Conservation (phyloP, 53 echinoderm and acorn worm species). For the Astropecten irregularis region DNA sequence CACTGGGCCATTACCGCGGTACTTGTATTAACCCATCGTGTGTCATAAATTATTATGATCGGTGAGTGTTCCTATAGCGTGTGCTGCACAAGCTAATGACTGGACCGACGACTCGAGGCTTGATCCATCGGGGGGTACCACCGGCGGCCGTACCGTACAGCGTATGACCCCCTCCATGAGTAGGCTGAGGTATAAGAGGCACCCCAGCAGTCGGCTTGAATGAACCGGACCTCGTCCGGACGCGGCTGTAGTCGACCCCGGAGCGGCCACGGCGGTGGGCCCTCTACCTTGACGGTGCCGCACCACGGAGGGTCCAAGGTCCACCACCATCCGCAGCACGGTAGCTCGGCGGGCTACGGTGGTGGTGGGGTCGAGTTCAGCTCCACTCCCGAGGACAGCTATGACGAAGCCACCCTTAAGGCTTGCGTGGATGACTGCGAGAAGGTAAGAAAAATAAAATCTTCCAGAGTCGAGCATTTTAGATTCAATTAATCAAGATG, state of each 20-base stretch:
- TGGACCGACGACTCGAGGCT: too few species aligned
- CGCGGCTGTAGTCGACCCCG: slow-evolving; percentile 50
- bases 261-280: slow-evolving; percentile 5
- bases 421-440: slow-evolving; percentile 66
- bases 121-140: too few species aligned
- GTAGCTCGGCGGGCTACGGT: slow-evolving; percentile 8
- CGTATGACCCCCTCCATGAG: too few species aligned
- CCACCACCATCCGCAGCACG: slow-evolving; percentile 37
- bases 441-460: slow-evolving; percentile 55
- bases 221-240: slow-evolving; percentile 49
- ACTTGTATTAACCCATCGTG: too few species aligned
- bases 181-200: too few species aligned
- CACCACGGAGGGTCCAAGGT: slow-evolving; percentile 40
- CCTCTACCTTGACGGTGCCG: slow-evolving; percentile 28
- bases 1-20: too few species aligned
- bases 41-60: too few species aligned
- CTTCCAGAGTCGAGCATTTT: background rate
- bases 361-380: slow-evolving; percentile 22
- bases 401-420: slow-evolving; percentile 55
- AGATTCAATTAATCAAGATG: background rate
- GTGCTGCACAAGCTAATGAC: too few species aligned
- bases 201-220: slow-evolving; percentile 36
- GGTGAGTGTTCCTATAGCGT: too few species aligned
- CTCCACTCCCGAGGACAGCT: slow-evolving; percentile 44
- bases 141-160: too few species aligned